A percentile compares a stretch with the other conserved stretches of the same genome.
phyloP scores from a whole-genome alignment of 2,113 vertebrate genomes.

The Heteronetta atricapilla region DNA sequence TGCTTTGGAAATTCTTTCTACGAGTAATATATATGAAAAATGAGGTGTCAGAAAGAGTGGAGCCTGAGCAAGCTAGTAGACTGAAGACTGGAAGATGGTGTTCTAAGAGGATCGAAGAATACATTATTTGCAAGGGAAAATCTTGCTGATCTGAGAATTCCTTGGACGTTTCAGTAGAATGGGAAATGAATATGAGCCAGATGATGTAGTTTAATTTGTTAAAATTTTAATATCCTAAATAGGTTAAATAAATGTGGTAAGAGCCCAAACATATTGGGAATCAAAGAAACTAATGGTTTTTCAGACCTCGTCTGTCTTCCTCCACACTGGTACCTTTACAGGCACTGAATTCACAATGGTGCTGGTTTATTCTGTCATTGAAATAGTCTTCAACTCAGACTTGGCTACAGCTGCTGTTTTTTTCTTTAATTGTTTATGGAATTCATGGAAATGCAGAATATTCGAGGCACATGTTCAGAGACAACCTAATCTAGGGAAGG shows the following conservation, averaged over 20 bases:
- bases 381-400: background rate
- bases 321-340: background rate
- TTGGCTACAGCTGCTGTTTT: background rate
- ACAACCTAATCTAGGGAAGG: background rate
- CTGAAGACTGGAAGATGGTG: background rate
- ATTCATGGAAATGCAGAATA: background rate
- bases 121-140: background rate
- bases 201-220: background rate
- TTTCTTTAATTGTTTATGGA: background rate
- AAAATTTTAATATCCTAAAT: background rate
- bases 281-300: background rate
- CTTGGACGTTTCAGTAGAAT: background rate
- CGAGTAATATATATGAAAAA: background rate
- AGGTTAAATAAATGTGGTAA: background rate
- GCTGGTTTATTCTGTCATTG: background rate
- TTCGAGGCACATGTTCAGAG: background rate
- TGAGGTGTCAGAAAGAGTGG: background rate
- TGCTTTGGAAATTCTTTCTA: background rate
- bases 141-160: background rate
- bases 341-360: background rate
- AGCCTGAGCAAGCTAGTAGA: background rate
- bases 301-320: background rate
- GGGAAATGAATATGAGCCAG: background rate
- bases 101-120: background rate
- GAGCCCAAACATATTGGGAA: background rate